Conservation (phyloP, 1,140 invertebrate genomes). For the Alviniconcha marisindica region DNA sequence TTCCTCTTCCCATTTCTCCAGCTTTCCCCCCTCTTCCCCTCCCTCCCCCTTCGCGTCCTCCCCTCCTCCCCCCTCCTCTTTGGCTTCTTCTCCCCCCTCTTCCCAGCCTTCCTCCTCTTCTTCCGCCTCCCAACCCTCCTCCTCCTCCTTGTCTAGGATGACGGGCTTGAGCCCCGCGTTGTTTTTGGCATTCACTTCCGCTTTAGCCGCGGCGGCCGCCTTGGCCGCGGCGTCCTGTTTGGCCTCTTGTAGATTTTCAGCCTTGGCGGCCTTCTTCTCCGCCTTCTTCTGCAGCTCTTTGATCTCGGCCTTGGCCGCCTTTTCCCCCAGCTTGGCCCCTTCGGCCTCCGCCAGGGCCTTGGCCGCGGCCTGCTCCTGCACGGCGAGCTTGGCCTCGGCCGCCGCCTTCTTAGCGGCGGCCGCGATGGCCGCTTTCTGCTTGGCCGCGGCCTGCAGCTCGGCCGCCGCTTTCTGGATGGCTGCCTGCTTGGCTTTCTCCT, state of each 20-base stretch:
- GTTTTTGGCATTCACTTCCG: conserved; percentile 16
- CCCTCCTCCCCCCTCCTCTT: too few relatives aligned
- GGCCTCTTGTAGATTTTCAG: background rate
- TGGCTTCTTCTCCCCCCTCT: too few relatives aligned
- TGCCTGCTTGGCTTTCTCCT: conserved; percentile 1
- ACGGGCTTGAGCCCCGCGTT: background rate
- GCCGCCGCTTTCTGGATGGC: background rate
- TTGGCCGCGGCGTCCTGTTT: background rate
- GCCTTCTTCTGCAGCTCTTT: conserved; percentile 13
- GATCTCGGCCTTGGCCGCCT: conserved; percentile 7
- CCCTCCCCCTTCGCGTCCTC: too few relatives aligned
- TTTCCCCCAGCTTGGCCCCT: background rate
- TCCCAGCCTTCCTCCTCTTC: too few relatives aligned
- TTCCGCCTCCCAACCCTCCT: too few relatives aligned
- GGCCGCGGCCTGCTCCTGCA: background rate
- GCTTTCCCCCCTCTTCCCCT: too few relatives aligned
- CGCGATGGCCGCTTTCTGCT: background rate
- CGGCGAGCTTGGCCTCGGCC: background rate
- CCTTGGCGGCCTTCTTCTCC: conserved; percentile 14
- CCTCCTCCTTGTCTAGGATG: background rate
- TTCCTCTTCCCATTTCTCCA: too few relatives aligned
- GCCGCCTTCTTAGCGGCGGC: background rate
- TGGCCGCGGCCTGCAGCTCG: background rate
- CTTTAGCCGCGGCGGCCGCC: background rate
- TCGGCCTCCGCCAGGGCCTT: conserved; percentile 13